A percentile compares a stretch with the other conserved stretches of the same genome.
These are phyloP conservation scores for Lepidochrysops patricia DNA, from an alignment of 2,888 invertebrate genomes.

Conservation along the genomic window DNA sequence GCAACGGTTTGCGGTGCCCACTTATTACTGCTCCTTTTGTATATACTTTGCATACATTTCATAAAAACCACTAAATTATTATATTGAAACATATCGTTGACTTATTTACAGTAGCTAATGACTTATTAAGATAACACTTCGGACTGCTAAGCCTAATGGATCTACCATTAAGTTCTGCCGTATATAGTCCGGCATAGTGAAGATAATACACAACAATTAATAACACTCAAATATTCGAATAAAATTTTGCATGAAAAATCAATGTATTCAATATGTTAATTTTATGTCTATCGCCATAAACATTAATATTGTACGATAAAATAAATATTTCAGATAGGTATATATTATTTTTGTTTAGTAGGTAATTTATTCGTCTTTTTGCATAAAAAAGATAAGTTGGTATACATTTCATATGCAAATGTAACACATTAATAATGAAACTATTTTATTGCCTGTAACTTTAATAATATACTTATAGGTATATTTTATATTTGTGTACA, in stretches of 20 bases:
- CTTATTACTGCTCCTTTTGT: background rate
- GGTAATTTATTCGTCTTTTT: background rate
- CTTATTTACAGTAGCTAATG: slow-evolving; percentile 3
- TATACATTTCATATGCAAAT: background rate
- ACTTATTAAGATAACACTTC: background rate
- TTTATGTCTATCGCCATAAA: background rate
- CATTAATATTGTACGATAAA: background rate
- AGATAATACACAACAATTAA: slow-evolving; percentile 5
- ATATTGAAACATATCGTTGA: background rate
- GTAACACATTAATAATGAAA: background rate
- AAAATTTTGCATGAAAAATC: slow-evolving; percentile 17
- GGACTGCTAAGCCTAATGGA: background rate
- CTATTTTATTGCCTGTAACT: background rate
- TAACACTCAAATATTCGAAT: slow-evolving; percentile 1
- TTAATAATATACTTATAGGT: no score
- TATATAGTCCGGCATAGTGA: background rate
- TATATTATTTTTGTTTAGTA: background rate
- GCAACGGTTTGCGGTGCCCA: background rate
- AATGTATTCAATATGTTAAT: slow-evolving; percentile 1
- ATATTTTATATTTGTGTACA: background rate
- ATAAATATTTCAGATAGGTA: background rate
- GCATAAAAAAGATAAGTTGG: background rate
- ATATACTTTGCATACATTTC: background rate
- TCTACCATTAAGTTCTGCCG: background rate
- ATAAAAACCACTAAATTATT: background rate